Base-by-base conservation (phyloP, 2,113 vertebrate species). In the Oreochromis niloticus region DNA sequence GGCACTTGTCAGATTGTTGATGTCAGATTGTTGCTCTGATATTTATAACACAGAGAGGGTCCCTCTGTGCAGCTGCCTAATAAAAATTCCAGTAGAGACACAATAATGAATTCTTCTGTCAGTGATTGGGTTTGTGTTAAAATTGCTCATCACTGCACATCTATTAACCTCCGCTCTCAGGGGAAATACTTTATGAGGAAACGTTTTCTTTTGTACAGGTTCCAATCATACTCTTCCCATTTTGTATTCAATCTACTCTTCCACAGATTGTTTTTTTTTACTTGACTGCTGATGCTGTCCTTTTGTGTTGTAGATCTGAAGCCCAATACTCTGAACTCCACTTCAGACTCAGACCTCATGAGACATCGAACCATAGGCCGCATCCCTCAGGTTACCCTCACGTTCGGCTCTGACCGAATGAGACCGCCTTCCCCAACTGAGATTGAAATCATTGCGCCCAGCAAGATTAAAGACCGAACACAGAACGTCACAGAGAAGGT, bases 401-500 rank as follows among this genome's bases (percentile, higher is more conserved):
- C 98, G 92, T 99, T 99, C 80, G 97, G 98, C 93, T 95, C 98
- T 2, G 99, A 99, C 92, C 97, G 97, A 19, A 96, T 98, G 63
- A 97, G 97, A 80, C 97, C 98, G 0, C 97, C 98, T 7, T 99
- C 98, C 9, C 97, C 98, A 88, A 96, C 97, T 0, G 98, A 99
- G 94, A 99, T 99, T 0, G 99, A 99, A 96, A 99, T 99, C 86
- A 98, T 99, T 0, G 98, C 98, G 0, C 98, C 98, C 14, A 98
- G 98, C 96, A 99, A 98, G 89, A 97, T 99, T 87, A 98, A 98
- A 85, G 99, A 99, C 63, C 96, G 98, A 52, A 98, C 98, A 1
- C 99, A 99, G 96, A 98, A 99, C 0, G 99, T 99, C 95, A 99
- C 98, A 0, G 99, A 99, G 96, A 99, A 99, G 93, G 99, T 99